Base-by-base conservation (phyloP, 2,888 invertebrate species). In the Stenchaetothrips biformis region DNA sequence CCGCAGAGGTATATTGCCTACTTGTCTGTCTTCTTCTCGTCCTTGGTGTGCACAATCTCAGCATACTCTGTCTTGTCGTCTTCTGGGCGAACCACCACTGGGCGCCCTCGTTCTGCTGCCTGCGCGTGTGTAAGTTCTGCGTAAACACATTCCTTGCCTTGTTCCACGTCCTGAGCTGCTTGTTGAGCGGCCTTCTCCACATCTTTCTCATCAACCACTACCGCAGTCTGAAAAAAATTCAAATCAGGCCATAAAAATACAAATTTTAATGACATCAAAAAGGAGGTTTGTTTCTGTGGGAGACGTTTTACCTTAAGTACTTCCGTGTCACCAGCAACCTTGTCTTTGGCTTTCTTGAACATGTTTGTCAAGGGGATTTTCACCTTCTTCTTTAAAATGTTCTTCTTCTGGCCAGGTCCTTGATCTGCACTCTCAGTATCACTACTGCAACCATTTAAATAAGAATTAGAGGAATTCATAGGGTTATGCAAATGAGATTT, bases 31-130 rank as follows among this genome's bases (percentile, higher is more conserved):
- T 74, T 74, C 25, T 74, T 74, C 25, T 74, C 67, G 4, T 81
- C 81, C 82, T 91, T 91, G 0, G 91, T 90, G 87, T 94, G 94
- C 0, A 94, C 91, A 81, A 95, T 95, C 86, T 95, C 95, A 0
- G 95, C 95, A 86, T 95, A 95, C 84, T 92, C 92, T 4, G 92
- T 92, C 85, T 91, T 90, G 83, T 91, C 92, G 1, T 92, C 91
- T 49, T 83, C 83, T 3, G 80, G 81, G 21, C 83, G 81, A 0
- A 37, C 79, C 67, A 27, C 48, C 2, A 62, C 67, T 16, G 67
- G 67, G 67, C n/a, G n/a, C 79, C 47, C 49, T 48, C 48, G 21
- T 37, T 48, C 49, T 48, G 48, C 80, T 25, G n/a, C 80, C 77
- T 48, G 79, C 16, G 85, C 85, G 81, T 84, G 86, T 47, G 78